Percentiles rank a stretch among this genome's conserved stretches.
These are phyloP conservation scores for Artibeus jamaicensis DNA, from an alignment of 2,797 vertebrate species.

Conservation along the genomic window DNA sequence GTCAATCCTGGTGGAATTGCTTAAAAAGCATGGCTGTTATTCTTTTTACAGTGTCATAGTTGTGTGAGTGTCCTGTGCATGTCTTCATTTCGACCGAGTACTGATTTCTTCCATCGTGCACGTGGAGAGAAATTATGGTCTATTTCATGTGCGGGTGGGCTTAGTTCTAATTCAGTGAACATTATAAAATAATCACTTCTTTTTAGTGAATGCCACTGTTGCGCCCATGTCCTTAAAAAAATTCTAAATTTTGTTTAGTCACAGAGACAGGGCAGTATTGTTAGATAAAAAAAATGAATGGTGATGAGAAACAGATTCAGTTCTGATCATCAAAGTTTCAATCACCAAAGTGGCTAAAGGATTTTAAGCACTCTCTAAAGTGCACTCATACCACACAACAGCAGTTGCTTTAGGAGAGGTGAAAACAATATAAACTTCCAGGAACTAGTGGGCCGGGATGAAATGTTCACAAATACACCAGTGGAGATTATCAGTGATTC, in stretches of 20 bases:
- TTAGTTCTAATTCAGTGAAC: not conserved
- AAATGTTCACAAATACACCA: not conserved
- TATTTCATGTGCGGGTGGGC: not conserved
- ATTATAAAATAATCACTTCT: slow-evolving; percentile 28
- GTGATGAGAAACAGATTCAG: not conserved
- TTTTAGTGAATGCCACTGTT: not conserved
- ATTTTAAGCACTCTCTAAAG: not conserved
- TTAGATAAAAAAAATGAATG: not conserved
- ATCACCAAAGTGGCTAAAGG: not conserved
- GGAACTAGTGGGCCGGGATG: not conserved
- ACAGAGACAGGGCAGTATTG: slow-evolving; percentile 1
- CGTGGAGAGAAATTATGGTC: not conserved
- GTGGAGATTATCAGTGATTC: not conserved
- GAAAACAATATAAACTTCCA: not conserved
- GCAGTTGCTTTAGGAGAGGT: not conserved
- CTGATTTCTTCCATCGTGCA: slow-evolving; percentile 11
- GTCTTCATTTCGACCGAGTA: slow-evolving; percentile 30
- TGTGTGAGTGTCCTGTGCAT: not conserved
- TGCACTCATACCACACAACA: not conserved
- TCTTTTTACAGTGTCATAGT: slow-evolving; percentile 4
- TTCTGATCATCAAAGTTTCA: slow-evolving; percentile 6
- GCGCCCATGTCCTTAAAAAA: not conserved
- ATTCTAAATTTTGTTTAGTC: not conserved
- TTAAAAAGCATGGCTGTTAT: slow-evolving; percentile 51
- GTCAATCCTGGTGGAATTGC: slow-evolving; percentile 44